Conservation (phyloP, 2,888 invertebrate genomes). For the Ectobius pallidus region DNA sequence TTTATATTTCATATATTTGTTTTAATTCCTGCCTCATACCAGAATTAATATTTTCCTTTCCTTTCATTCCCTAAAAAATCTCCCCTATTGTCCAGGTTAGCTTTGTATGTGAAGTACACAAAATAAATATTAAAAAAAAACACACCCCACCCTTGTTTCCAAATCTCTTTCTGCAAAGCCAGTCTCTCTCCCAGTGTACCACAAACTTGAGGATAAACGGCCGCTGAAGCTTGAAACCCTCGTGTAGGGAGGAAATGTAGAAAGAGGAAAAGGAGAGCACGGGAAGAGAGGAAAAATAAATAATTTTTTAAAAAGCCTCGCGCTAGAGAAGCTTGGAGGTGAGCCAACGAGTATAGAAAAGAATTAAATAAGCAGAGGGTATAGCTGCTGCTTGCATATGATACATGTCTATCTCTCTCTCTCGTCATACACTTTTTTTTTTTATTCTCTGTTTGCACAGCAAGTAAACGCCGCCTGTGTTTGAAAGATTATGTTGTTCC, state of each 20-base stretch:
- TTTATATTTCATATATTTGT: too few species aligned
- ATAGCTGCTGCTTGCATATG: background rate
- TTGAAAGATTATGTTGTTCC: conserved; percentile 20
- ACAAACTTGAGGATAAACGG: conserved; percentile 25
- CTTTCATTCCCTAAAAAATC: too few species aligned
- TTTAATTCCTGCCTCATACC: too few species aligned
- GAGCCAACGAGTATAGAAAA: conserved; percentile 18
- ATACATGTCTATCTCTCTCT: conserved; percentile 7
- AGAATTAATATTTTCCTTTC: too few species aligned
- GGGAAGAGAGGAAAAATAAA: conserved; percentile 22
- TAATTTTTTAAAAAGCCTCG: conserved; percentile 11
- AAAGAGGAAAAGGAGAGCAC: too few species aligned
- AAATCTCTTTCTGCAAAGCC: background rate
- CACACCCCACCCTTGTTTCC: background rate
- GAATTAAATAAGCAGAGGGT: conserved; percentile 13
- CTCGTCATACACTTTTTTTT: background rate
- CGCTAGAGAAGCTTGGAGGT: conserved; percentile 16
- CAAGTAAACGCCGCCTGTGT: conserved; percentile 11
- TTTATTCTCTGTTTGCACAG: conserved; percentile 14
- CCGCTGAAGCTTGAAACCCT: background rate
- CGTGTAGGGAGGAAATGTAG: too few species aligned
- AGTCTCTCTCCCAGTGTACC: background rate
- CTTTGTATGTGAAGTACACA: background rate
- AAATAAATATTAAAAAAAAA: conserved; percentile 2
- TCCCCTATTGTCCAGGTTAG: too few species aligned